Base-by-base conservation (phyloP, 2,888 invertebrate species). In the Protophormia terraenovae region DNA sequence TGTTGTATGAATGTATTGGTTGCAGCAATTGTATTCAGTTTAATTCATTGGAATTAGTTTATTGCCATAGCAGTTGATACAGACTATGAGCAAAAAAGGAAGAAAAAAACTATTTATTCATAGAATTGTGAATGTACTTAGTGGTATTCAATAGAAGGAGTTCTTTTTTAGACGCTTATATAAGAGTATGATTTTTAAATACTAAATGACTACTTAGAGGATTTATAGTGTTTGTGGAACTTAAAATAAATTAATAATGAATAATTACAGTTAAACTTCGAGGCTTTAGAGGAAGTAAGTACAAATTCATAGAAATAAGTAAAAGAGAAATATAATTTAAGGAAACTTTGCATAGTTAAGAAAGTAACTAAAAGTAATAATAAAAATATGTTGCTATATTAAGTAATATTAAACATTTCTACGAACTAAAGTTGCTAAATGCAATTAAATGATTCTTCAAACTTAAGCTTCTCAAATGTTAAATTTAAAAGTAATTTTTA, bases 41-140 rank as follows among this genome's bases (percentile, higher is more conserved):
- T 22, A 50, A 75, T 75, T 75, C 66, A 76, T 45, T 41, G 41
- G 29, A 66, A 76, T 66, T 19, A 41, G 53, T 41, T 66, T 75
- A 64, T 24, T 53, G 62, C 38, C 38, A 64, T 27, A 41, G n/a
- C n/a, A 14, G 1, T 58, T 29, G n/a, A 45, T 16, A 32, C 24
- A 62, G 67, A n/a, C 45, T n/a, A n/a, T n/a, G n/a, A n/a, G n/a
- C n/a, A 32, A 47, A 35, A n/a, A 3, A 0, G 19, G 29, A 29
- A 47, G 45, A n/a, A 32, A 7, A 6, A n/a, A 16, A 16, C n/a
- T 27, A 8, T 8, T 67, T 41, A 71, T 76, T 71, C 71, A 76
- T 64, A 16, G 64, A 76, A 50, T 69, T 69, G n/a, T 50, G 8
- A 35, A 35, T 1, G n/a, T 14, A 67, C n/a, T n/a, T n/a, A n/a